Conservation (phyloP, 2,113 vertebrate genomes). For the Cryptotis parvus region DNA sequence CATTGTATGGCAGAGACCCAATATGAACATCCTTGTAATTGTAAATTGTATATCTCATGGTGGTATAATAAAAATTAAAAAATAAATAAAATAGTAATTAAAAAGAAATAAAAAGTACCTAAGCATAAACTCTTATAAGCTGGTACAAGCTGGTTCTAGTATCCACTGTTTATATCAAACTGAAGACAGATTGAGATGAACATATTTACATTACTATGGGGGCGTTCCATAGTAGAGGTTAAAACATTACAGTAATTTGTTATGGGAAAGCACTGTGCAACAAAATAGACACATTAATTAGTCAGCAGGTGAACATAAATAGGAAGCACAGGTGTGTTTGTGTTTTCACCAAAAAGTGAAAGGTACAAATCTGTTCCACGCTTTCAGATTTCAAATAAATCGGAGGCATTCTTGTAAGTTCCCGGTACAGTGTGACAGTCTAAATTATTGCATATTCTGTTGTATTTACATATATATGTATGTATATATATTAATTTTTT, state of each 20-base stretch:
- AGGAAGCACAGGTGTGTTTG: slow-evolving; percentile 72
- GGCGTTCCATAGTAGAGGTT: slow-evolving; percentile 37
- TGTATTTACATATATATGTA: too few species aligned
- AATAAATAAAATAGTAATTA: too few species aligned
- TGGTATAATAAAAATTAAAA: too few species aligned
- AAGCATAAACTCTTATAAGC: not conserved
- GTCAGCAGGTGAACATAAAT: slow-evolving; percentile 51
- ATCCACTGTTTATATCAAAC: not conserved
- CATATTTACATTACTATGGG: not conserved
- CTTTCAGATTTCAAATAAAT: not conserved
- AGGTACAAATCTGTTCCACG: not conserved
- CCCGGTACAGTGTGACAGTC: not conserved
- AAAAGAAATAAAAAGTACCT: not conserved
- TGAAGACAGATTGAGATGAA: not conserved
- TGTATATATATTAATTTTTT: too few species aligned
- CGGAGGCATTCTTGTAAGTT: not conserved
- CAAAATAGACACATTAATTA: not conserved
- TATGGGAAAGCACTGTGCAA: not conserved
- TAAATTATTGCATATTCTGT: not conserved
- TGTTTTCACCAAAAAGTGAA: not conserved
- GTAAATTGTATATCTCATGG: too few species aligned
- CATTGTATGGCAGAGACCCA: too few species aligned
- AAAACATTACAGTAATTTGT: not conserved
- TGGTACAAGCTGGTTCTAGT: not conserved
- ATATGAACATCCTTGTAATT: too few species aligned